phyloP scores from a whole-genome alignment of 2,797 vertebrate species.

The Sebastes hubbsi region DNA sequence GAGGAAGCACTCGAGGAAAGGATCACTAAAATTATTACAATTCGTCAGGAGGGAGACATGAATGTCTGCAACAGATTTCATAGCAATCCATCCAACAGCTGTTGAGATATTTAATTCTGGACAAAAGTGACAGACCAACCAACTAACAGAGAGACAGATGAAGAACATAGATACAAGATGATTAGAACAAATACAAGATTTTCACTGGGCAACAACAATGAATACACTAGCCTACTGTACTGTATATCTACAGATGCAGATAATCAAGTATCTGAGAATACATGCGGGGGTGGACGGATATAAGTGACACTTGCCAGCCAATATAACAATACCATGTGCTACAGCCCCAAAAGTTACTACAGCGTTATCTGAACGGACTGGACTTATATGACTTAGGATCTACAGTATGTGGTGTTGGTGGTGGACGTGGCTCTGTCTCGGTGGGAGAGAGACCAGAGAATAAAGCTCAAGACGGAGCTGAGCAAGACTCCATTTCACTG shows the following conservation, averaged over 20 bases:
- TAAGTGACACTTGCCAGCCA: background rate
- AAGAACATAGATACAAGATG: background rate
- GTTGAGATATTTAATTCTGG: background rate
- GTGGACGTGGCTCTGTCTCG: slow-evolving; percentile 50
- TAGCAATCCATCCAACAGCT: background rate
- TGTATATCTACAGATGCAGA: background rate
- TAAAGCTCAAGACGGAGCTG: slow-evolving; percentile 67
- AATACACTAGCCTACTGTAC: background rate
- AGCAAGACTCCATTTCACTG: slow-evolving; percentile 78
- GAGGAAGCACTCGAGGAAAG: background rate
- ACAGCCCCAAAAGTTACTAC: background rate
- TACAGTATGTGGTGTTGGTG: slow-evolving; percentile 24
- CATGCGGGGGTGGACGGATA: background rate
- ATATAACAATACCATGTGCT: background rate
- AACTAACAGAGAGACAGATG: background rate
- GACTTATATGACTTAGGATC: slow-evolving; percentile 23
- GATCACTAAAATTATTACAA: background rate
- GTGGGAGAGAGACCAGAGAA: slow-evolving; percentile 59
- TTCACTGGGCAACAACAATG: background rate
- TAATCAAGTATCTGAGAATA: background rate
- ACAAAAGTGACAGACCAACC: background rate
- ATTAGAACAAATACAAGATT: background rate
- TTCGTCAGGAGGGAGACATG: background rate
- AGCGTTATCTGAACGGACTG: slow-evolving; percentile 26
- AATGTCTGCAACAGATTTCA: background rate